These are phyloP conservation scores for Periplaneta americana DNA, from an alignment of 1,140 invertebrate species.

Conservation along the genomic window DNA sequence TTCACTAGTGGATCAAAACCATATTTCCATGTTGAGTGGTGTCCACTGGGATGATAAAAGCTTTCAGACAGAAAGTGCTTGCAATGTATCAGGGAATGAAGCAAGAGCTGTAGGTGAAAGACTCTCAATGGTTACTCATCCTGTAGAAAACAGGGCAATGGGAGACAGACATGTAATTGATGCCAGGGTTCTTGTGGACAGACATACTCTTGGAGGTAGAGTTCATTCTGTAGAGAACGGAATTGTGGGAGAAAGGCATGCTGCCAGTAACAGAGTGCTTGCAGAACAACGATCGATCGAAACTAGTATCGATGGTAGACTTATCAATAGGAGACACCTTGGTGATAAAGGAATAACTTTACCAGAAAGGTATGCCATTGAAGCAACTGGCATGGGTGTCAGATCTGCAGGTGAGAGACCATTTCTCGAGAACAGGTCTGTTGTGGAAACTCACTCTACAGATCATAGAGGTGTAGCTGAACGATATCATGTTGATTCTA, in stretches of 20 bases:
- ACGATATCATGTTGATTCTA: background rate
- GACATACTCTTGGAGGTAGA: background rate
- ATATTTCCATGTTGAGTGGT: background rate
- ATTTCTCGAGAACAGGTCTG: background rate
- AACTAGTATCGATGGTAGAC: background rate
- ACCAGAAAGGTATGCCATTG: background rate
- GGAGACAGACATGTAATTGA: background rate
- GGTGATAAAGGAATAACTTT: background rate
- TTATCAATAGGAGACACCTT: background rate
- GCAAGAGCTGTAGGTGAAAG: background rate
- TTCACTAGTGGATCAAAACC: background rate
- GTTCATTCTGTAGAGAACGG: background rate
- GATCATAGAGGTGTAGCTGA: background rate
- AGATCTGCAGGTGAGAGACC: background rate
- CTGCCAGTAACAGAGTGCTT: background rate
- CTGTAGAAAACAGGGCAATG: background rate
- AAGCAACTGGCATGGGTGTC: background rate
- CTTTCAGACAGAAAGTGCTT: background rate
- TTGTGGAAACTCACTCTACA: background rate
- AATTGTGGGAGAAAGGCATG: background rate
- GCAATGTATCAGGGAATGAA: background rate
- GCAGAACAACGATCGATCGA: background rate
- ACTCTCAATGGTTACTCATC: background rate
- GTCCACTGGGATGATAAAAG: background rate
- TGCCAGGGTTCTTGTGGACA: no score